Evolutionary conservation across 2,888 invertebrate genomes (phyloP), one percentile per base, ranked within the genome.

Genomic region (Odontothrips loti): DNA sequence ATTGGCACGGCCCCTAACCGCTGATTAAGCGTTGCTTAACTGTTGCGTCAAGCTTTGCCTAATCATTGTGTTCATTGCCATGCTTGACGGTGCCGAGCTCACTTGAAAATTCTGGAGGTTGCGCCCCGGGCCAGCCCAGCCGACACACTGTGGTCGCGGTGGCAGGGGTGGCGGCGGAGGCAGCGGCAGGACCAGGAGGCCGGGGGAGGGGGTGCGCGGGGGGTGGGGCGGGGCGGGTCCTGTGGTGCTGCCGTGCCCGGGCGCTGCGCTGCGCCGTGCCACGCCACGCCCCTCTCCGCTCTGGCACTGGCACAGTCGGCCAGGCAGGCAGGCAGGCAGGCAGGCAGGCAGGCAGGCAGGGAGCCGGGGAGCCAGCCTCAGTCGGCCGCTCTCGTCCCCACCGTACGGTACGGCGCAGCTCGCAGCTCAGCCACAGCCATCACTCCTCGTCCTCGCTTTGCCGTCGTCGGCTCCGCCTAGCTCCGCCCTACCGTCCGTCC

Each of bases 371-470:
- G 58, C 58, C 58, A 58, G 58, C 58, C 58, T 58, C 58, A 58
- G 58, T 58, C 58, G 58, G 58, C 58, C 58, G 58, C 58, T 58
- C 58, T 58, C 58, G 58, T 58, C 58, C 58, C n/a, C 58, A 8
- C 17, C 58, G 15, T 2, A 15, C 58, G 15, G 58, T 58, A 0
- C 58, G 34, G 34, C 34, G 34, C 34, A 43, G 34, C 34, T 2
- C 34, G 34, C 34, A 43, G 34, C 34, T 43, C 34, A 43, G 34
- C 34, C 3, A 43, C 34, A 43, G 34, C 34, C 34, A 2, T 51
- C 51, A 12, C 51, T 51, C 51, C 20, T 10, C 20, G 12, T 51
- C 20, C 20, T 20, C 20, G 51, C 9, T 10, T 12, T 10, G 11
- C 58, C n/a, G 20, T 15, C 15, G 51, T 17, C 12, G 4, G 51